phyloP scores from a whole-genome alignment of 37 sponge, comb jelly and placozoan species.

The Halichondria panicea region DNA sequence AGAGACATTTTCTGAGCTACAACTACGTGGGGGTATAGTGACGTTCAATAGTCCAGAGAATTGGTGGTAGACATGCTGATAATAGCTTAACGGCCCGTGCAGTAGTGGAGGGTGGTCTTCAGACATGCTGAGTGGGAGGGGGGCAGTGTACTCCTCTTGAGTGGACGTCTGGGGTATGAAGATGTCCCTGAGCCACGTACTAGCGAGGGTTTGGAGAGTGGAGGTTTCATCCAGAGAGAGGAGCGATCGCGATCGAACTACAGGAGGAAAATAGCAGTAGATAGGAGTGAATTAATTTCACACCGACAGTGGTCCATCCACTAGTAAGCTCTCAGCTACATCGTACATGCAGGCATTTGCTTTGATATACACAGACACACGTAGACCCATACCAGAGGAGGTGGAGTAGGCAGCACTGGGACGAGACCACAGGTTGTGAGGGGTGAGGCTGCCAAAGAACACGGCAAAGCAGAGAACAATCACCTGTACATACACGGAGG shows the following conservation, averaged over 20 bases:
- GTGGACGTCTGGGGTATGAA: no score
- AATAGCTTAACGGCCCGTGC: no score
- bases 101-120: no score
- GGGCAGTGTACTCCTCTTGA: no score
- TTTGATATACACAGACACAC: no score
- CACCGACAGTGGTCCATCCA: background rate
- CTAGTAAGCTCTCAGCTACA: background rate
- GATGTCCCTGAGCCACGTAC: slow-evolving; percentile 41
- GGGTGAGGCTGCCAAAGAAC: slow-evolving; percentile 38
- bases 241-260: slow-evolving; percentile 61
- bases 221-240: slow-evolving; percentile 37
- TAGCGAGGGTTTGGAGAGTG: slow-evolving; percentile 7
- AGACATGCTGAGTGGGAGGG: no score
- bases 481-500: slow-evolving; percentile 17
- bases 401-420: slow-evolving; percentile 30
- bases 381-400: slow-evolving; percentile 31
- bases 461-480: slow-evolving; percentile 72
- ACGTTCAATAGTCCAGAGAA: no score
- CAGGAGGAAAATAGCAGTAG: background rate
- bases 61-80: no score
- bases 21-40: no score
- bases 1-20: no score
- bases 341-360: background rate
- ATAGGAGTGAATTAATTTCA: background rate
- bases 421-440: slow-evolving; percentile 24